phyloP scores from a whole-genome alignment of 2,797 vertebrate species.

The Pseudochirops corinnae region DNA sequence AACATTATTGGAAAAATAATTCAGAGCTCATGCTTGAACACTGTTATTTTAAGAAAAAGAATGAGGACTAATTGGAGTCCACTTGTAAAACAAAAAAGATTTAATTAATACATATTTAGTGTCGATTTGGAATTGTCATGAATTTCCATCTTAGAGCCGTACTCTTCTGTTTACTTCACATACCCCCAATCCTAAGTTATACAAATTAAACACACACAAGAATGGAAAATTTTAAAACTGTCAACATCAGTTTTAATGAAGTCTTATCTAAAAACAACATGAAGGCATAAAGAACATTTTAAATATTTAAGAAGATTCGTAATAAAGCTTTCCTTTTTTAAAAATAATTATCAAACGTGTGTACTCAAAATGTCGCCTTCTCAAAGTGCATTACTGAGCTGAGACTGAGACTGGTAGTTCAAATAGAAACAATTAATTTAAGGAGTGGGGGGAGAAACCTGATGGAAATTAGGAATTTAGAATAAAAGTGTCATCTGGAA shows the following conservation, averaged over 20 bases:
- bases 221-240: background rate
- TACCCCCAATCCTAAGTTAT: background rate
- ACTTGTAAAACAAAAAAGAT: background rate
- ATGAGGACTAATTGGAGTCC: background rate
- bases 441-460: background rate
- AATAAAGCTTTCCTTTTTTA: background rate
- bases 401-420: conserved; percentile 62
- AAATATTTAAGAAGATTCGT: background rate
- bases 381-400: conserved; percentile 23
- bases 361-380: background rate
- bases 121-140: background rate
- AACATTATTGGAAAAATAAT: background rate
- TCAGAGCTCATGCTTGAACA: background rate
- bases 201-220: background rate
- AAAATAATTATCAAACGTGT: background rate
- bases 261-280: background rate
- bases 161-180: background rate
- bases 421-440: conserved; percentile 23
- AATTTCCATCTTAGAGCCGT: background rate
- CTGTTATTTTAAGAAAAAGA: background rate
- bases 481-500: conserved; percentile 2
- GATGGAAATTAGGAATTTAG: conserved; percentile 48
- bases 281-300: background rate
- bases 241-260: background rate
- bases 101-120: background rate